A percentile compares a stretch with the other conserved stretches of the same genome.
These are phyloP conservation scores for Isotomurus palustris DNA, from an alignment of 2,888 invertebrate species.

Conservation along the genomic window DNA sequence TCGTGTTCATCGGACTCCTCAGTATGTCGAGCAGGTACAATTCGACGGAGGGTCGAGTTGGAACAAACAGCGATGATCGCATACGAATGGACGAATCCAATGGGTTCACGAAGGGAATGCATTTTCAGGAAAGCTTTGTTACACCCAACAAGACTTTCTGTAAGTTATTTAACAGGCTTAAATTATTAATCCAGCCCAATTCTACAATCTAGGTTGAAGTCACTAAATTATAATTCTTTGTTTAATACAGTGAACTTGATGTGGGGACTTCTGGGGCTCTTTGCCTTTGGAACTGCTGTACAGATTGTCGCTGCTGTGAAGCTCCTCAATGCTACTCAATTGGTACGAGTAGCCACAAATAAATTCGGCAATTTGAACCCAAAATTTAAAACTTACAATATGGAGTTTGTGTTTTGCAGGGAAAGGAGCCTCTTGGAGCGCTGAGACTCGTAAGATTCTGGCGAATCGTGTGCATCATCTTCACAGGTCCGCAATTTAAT, in stretches of 20 bases:
- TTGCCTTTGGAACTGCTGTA: slow-evolving; percentile 17
- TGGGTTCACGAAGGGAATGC: neutral
- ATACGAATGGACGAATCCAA: neutral
- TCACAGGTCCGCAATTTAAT: slow-evolving; percentile 15
- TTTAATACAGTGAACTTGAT: slow-evolving; percentile 18
- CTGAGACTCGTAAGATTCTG: slow-evolving; percentile 26
- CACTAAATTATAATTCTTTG: slow-evolving; percentile 5
- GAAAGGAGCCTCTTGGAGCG: slow-evolving; percentile 29
- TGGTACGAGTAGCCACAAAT: slow-evolving; percentile 10
- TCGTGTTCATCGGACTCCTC: slow-evolving; percentile 16
- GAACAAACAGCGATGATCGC: neutral
- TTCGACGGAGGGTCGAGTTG: neutral
- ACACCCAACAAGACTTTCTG: slow-evolving; percentile 1
- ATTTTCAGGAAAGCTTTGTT: neutral
- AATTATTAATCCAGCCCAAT: neutral
- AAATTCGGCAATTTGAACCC: no score
- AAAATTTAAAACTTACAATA: neutral
- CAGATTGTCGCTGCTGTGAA: slow-evolving; percentile 29
- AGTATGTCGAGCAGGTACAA: slow-evolving; percentile 14
- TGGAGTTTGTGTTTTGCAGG: slow-evolving; percentile 17
- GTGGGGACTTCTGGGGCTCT: slow-evolving; percentile 18
- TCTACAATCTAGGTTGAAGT: neutral
- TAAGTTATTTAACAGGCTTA: neutral
- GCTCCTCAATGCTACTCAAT: slow-evolving; percentile 31
- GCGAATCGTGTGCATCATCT: slow-evolving; percentile 28